These are phyloP conservation scores for Phylloscopus trochilus DNA, from an alignment of 2,113 vertebrate species.

Conservation along the genomic window DNA sequence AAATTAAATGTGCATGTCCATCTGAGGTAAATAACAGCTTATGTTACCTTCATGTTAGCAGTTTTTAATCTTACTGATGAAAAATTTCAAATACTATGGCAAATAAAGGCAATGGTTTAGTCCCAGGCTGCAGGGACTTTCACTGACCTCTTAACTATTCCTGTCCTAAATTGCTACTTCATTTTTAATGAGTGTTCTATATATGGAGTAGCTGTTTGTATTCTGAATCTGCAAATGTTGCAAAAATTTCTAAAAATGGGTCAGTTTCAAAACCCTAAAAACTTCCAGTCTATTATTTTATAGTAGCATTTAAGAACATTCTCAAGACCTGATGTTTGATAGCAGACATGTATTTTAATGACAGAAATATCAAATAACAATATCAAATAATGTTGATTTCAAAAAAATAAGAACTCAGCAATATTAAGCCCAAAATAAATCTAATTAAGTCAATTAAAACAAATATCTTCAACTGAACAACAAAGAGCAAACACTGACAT, in stretches of 20 bases:
- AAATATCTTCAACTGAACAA: background rate
- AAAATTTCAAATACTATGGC: background rate
- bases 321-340: background rate
- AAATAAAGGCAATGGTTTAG: background rate
- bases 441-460: background rate
- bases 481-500: background rate
- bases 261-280: background rate
- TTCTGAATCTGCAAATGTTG: conserved; percentile 13
- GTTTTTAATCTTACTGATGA: background rate
- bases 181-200: conserved; percentile 48
- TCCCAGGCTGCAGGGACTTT: background rate
- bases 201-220: background rate
- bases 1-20: background rate
- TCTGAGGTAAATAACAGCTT: background rate
- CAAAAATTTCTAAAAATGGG: conserved; percentile 27
- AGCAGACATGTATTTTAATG: background rate
- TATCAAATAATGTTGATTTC: background rate
- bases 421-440: background rate
- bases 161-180: background rate
- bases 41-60: background rate
- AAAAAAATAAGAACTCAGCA: background rate
- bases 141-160: background rate
- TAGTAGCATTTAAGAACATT: background rate
- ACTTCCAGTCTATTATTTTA: background rate
- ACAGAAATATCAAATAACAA: background rate